Conservation (phyloP, 2,113 vertebrate genomes). For the Ptyas mucosa region DNA sequence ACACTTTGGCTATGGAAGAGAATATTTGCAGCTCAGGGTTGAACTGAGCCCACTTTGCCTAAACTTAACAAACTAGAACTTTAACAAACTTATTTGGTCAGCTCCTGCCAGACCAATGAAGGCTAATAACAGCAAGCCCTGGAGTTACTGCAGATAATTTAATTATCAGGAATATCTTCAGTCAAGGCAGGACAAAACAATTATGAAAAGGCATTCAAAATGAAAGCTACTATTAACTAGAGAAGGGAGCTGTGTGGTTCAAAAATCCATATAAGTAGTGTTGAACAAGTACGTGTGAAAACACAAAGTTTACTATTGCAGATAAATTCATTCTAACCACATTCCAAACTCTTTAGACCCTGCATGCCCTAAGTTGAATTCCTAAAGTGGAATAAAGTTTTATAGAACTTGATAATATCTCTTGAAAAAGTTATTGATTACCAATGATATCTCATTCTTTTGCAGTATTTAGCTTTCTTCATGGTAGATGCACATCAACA, state of each 20-base stretch:
- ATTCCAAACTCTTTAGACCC: conserved; percentile 69
- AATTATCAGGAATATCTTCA: conserved; percentile 27
- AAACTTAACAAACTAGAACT: conserved; percentile 28
- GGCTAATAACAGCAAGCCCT: conserved; percentile 21
- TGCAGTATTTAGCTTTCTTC: conserved; percentile 42
- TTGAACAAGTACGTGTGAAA: conserved; percentile 36
- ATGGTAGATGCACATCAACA: conserved; percentile 40
- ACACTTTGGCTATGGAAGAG: conserved; percentile 17
- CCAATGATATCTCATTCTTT: conserved; percentile 44
- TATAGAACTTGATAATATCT: conserved; percentile 71
- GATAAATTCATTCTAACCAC: conserved; percentile 63
- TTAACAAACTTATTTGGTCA: conserved; percentile 10
- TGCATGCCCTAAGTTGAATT: conserved; percentile 65
- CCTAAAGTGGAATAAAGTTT: conserved; percentile 69
- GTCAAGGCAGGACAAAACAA: conserved; percentile 37
- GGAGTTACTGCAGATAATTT: conserved; percentile 10
- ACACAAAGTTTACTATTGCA: conserved; percentile 47
- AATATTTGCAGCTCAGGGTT: background rate
- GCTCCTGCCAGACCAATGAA: conserved; percentile 15
- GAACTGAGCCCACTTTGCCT: background rate
- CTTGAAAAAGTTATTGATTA: conserved; percentile 56
- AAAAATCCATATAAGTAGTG: conserved; percentile 24
- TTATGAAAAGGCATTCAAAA: conserved; percentile 41
- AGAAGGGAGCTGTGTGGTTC: conserved; percentile 28
- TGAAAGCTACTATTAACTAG: conserved; percentile 38